A percentile compares a stretch with the other conserved stretches of the same genome.
Evolutionary conservation across 2,113 vertebrate genomes (phyloP).

Genomic region (Setophaga kirtlandii): DNA sequence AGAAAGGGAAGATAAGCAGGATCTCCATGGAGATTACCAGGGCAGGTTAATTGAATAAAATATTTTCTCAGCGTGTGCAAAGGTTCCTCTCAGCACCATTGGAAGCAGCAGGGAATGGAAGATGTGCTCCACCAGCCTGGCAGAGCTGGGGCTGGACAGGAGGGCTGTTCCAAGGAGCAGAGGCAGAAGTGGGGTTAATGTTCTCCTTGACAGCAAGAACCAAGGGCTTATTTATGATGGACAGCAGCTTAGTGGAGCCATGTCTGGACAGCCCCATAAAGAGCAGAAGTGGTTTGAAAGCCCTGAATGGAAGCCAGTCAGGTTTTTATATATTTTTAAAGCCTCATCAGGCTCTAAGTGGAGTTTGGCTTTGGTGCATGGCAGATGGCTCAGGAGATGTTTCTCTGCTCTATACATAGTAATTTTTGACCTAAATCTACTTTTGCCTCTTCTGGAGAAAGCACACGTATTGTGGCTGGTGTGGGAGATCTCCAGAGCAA

Average conservation of each 20-base stretch:
- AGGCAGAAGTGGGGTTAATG: neutral
- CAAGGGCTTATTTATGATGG: conserved; percentile 1
- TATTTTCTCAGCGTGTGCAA: neutral
- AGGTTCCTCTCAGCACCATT: neutral
- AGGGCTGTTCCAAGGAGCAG: neutral
- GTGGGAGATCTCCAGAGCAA: neutral
- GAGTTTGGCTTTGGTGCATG: conserved; percentile 37
- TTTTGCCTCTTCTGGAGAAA: neutral
- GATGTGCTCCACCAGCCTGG: neutral
- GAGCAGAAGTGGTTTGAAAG: neutral
- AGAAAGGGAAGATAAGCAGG: neutral
- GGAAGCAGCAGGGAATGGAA: neutral
- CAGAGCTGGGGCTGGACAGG: too few species aligned
- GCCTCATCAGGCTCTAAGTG: neutral
- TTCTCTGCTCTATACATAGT: conserved; percentile 36
- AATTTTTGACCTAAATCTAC: conserved; percentile 47
- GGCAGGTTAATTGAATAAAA: neutral
- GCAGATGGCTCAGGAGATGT: conserved; percentile 52
- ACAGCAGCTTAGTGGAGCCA: neutral
- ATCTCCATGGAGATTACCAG: neutral
- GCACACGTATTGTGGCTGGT: neutral
- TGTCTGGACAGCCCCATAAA: neutral
- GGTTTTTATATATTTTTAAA: neutral
- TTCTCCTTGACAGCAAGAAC: neutral
- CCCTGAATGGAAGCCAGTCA: conserved; percentile 33